phyloP scores from a whole-genome alignment of 2,797 vertebrate species.

The Bryconaethiops microstoma region DNA sequence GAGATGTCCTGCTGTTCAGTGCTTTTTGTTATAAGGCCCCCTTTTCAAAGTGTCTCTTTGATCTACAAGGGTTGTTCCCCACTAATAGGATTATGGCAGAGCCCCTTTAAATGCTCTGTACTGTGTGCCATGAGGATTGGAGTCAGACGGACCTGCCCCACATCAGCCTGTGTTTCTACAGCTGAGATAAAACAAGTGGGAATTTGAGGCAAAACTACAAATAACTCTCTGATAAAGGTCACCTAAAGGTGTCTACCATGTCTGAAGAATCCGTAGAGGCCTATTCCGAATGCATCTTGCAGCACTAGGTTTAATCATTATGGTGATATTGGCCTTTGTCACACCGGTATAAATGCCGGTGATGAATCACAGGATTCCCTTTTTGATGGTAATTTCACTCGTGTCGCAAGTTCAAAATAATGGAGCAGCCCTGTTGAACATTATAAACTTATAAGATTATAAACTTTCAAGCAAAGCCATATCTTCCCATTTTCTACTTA shows the following conservation, averaged over 20 bases:
- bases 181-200: constrained; percentile 19
- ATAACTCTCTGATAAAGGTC: constrained; percentile 19
- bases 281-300: neutral
- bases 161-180: constrained; percentile 36
- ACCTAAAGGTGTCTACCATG: neutral
- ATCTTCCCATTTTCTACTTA: no score
- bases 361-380: no score
- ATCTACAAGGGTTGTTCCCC: constrained; percentile 58
- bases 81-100: constrained; percentile 75
- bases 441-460: no score
- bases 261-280: neutral
- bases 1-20: constrained; percentile 20
- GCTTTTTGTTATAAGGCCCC: constrained; percentile 22
- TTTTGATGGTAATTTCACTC: no score
- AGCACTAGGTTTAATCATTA: constrained; percentile 36
- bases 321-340: neutral
- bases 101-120: constrained; percentile 63
- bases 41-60: constrained; percentile 52
- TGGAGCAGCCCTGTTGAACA: no score
- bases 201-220: constrained; percentile 30
- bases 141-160: constrained; percentile 28
- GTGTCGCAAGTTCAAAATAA: no score
- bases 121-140: constrained; percentile 56
- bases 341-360: neutral
- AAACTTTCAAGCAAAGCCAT: no score